These are phyloP conservation scores for Zosterops japonicus DNA, from an alignment of 2,113 vertebrate genomes.

Conservation along the genomic window DNA sequence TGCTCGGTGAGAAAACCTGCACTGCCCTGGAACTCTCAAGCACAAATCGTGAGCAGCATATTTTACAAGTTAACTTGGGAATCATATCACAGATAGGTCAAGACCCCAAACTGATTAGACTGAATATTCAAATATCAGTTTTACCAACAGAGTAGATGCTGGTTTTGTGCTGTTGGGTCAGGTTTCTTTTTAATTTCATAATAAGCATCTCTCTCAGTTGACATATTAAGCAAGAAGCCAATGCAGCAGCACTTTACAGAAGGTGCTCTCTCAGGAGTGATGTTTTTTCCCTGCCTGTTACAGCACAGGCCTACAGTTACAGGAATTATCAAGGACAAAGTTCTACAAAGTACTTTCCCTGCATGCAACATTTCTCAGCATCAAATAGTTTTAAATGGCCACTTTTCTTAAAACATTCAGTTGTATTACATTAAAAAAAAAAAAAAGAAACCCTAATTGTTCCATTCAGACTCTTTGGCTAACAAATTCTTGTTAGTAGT, in stretches of 20 bases:
- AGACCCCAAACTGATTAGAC: not conserved
- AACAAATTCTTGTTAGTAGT: not conserved
- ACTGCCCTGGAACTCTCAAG: not conserved
- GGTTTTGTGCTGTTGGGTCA: not conserved
- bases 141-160: not conserved
- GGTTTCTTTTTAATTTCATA: not conserved
- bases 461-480: not conserved
- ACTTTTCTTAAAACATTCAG: not conserved
- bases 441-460: not conserved
- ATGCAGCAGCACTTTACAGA: not conserved
- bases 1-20: not conserved
- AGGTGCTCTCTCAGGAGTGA: not conserved
- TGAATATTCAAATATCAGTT: not conserved
- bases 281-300: not conserved
- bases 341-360: not conserved
- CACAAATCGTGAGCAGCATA: fast-evolving
- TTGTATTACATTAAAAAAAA: not conserved
- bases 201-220: not conserved
- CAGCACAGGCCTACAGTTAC: not conserved
- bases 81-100: not conserved
- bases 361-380: not conserved
- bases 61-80: not conserved
- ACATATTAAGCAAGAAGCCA: not conserved
- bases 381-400: not conserved
- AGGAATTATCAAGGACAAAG: not conserved